These are phyloP conservation scores for Calliphora vicina DNA, from an alignment of 1,140 invertebrate species.

Conservation along the genomic window DNA sequence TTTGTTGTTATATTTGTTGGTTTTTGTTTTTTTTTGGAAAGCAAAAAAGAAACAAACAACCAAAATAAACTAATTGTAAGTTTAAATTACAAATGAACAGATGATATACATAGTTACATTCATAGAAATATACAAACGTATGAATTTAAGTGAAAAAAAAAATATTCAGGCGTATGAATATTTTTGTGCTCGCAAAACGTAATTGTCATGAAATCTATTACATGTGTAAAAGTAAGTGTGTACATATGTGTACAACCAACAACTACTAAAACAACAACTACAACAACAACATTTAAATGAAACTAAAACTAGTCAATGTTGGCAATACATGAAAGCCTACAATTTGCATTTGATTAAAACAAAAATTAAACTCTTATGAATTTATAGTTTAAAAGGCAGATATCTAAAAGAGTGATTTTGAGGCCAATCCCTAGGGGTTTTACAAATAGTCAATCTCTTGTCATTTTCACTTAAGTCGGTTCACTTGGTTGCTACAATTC, in stretches of 20 bases:
- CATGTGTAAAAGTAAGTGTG: background rate
- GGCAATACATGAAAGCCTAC: constrained; percentile 1
- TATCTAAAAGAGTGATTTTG: background rate
- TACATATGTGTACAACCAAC: background rate
- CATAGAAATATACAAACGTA: no score
- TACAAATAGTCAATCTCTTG: no score
- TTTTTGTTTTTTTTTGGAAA: background rate
- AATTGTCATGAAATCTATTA: constrained; percentile 9
- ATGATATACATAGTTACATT: no score
- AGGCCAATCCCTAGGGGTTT: no score
- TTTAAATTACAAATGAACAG: background rate
- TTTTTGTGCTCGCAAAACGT: background rate
- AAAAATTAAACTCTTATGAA: background rate
- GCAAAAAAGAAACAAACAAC: background rate
- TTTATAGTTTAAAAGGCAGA: background rate
- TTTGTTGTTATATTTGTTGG: background rate
- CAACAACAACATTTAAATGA: background rate
- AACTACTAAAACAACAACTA: background rate
- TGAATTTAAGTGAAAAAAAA: no score
- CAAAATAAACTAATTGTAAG: background rate
- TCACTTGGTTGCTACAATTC: no score
- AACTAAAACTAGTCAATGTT: constrained; percentile 3
- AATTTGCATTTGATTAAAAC: constrained; percentile 16
- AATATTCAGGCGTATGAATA: no score
- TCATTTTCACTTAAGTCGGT: no score